Conservation (phyloP, 2,113 vertebrate species). For the Lasiurus cinereus region DNA sequence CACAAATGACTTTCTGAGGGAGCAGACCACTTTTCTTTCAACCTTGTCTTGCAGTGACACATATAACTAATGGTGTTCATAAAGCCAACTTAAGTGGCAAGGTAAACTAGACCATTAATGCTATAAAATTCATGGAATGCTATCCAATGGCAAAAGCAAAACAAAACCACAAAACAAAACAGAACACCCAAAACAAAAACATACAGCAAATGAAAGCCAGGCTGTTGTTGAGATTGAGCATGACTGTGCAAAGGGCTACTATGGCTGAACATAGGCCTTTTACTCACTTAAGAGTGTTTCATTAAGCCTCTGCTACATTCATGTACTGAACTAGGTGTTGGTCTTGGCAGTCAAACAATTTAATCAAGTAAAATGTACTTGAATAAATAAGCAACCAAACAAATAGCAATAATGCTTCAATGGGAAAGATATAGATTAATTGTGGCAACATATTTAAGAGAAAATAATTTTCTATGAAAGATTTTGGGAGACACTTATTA, state of each 20-base stretch:
- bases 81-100: background rate
- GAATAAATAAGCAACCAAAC: background rate
- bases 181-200: background rate
- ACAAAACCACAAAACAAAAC: background rate
- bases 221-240: background rate
- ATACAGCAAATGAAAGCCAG: background rate
- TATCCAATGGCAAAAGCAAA: background rate
- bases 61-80: background rate
- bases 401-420: background rate
- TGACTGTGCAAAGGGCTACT: rapidly evolving
- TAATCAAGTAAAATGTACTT: background rate
- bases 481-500: background rate
- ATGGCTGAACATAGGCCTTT: background rate
- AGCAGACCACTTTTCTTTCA: background rate
- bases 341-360: background rate
- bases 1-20: background rate
- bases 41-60: background rate
- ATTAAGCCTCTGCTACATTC: background rate
- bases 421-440: background rate
- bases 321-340: background rate
- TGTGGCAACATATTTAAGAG: background rate
- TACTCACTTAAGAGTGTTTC: background rate
- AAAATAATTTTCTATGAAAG: background rate
- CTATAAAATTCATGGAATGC: background rate
- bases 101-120: background rate